A percentile compares a stretch with the other conserved stretches of the same genome.
Evolutionary conservation across 2,113 vertebrate species (phyloP).

Genomic region (Connochaetes taurinus): DNA sequence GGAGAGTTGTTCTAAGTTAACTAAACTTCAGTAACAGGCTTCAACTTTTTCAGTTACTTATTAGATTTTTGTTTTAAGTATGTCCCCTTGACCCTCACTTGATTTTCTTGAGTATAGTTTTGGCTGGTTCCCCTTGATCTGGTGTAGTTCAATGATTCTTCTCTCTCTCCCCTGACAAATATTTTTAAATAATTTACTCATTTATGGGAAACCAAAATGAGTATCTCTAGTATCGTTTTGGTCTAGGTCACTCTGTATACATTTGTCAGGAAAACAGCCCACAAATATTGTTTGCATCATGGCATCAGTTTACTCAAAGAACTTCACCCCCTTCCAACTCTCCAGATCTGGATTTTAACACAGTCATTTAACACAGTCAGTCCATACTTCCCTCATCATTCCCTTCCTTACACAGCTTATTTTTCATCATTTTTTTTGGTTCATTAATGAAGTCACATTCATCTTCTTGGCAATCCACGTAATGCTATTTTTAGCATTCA

Average conservation of each 20-base stretch:
- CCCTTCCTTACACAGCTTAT: background rate
- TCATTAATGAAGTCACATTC: background rate
- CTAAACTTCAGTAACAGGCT: background rate
- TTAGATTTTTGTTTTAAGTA: background rate
- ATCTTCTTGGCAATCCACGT: background rate
- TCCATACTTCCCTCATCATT: background rate
- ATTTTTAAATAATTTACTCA: background rate
- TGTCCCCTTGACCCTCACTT: background rate
- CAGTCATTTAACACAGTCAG: background rate
- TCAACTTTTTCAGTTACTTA: background rate
- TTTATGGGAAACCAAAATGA: background rate
- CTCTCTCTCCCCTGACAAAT: background rate
- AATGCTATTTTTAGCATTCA: background rate
- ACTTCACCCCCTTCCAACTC: background rate
- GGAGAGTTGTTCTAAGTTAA: background rate
- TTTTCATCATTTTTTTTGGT: conserved; percentile 1
- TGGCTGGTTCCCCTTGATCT: background rate
- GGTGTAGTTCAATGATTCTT: background rate
- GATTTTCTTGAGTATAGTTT: background rate
- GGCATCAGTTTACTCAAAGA: background rate
- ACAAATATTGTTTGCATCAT: background rate
- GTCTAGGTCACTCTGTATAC: background rate
- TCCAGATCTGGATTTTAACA: background rate
- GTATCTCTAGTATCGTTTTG: background rate
- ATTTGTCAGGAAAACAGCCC: background rate